Evolutionary conservation across 1,140 invertebrate species (phyloP), one percentile per base, ranked within the genome.

Genomic region (Chrysopa pallens): DNA sequence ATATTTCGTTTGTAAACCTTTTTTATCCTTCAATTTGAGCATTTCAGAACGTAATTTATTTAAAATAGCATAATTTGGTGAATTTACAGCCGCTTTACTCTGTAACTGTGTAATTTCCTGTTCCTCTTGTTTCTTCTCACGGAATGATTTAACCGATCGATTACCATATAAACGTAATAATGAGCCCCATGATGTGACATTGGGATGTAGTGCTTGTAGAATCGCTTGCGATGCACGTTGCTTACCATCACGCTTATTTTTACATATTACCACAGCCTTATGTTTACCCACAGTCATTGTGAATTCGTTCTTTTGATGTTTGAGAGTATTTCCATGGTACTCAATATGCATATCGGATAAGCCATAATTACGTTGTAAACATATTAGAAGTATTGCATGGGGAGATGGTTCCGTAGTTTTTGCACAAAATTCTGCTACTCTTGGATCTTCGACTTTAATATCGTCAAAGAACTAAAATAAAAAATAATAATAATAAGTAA

Each of bases 201-300:
- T 87, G 1, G 91, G 89, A 68, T 95, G 91, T 23, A 94, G 62
- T 29, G 73, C 71, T 61, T 94, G 84, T 28, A 98, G 60, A 49
- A 98, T 91, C n/a, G 85, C 78, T 64, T 97, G 93, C 11, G 91
- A 89, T 8, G 92, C 92, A 51, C 85, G 67, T 58, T 98, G 93
- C 61, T 97, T 97, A n/a, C 92, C 93, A 53, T 93, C 91, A 52
- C 89, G 78, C 64, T 97, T 97, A 64, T 96, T 97, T 55, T 90
- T 87, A 60, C 91, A 95, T 7, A 78, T 68, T 13, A 89, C 84
- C n/a, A 77, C 79, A 6, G 84, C 84, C 11, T 75, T 80, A 55
- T 96, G 89, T 56, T 92, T 89, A 11, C 90, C 91, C 38, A 95
- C 90, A 8, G 76, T 80, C 86, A 98, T 93, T 35, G 80, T 85